Conservation (phyloP, 2,113 vertebrate genomes). For the Orcinus orca region DNA sequence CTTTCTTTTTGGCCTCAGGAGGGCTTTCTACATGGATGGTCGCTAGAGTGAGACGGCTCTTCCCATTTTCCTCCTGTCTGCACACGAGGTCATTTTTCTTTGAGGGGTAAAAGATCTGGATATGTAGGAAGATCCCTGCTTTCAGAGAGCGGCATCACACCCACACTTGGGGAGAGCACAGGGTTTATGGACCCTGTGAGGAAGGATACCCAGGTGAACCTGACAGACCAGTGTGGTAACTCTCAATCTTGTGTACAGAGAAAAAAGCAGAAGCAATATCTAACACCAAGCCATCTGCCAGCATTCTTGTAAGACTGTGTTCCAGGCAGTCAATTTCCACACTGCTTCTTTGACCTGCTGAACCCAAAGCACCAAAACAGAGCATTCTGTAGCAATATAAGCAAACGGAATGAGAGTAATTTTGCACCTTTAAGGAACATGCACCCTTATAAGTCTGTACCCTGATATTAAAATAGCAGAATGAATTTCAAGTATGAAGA, state of each 20-base stretch:
- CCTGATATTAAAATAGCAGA: conserved; percentile 80
- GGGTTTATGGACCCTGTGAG: neutral
- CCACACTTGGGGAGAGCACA: neutral
- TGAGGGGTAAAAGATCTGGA: neutral
- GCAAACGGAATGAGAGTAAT: conserved; percentile 77
- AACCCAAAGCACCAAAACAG: conserved; percentile 75
- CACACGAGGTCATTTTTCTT: neutral
- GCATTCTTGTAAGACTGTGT: conserved; percentile 39
- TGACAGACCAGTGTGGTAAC: neutral
- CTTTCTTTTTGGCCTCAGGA: neutral
- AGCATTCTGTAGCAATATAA: conserved; percentile 72
- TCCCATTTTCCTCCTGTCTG: neutral
- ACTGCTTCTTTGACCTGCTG: conserved; percentile 56
- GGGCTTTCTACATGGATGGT: neutral
- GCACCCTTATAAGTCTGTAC: conserved; percentile 81
- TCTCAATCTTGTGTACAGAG: neutral
- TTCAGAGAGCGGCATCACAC: neutral
- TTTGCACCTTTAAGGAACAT: conserved; percentile 81
- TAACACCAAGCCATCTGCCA: conserved; percentile 7
- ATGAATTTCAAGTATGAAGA: conserved; percentile 85
- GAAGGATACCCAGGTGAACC: neutral
- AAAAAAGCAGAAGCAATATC: conserved; percentile 2
- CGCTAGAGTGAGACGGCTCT: neutral
- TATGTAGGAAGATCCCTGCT: neutral
- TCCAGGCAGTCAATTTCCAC: conserved; percentile 40